Conservation (phyloP, 2,888 invertebrate species). For the Frankliniella fusca region DNA sequence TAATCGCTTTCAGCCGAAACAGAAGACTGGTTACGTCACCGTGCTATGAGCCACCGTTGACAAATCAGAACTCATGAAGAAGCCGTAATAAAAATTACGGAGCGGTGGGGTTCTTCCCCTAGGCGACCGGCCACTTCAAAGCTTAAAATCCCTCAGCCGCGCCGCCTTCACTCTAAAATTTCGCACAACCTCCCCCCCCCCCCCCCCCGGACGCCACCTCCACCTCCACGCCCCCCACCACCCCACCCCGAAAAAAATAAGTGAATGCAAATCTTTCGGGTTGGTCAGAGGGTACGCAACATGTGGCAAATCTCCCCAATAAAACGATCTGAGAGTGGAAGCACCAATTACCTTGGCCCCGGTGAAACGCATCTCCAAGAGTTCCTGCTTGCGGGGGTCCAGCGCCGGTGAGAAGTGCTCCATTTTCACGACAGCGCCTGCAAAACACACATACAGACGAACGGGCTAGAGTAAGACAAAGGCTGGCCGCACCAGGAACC, state of each 20-base stretch:
- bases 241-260: too few species aligned
- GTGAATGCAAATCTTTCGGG: too few species aligned
- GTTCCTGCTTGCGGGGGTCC: constrained; percentile 98
- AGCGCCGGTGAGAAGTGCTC: constrained; percentile 94
- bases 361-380: constrained; percentile 95
- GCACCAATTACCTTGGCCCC: constrained; percentile 76
- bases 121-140: constrained; percentile 29
- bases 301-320: too few species aligned
- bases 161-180: too few species aligned
- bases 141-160: neutral
- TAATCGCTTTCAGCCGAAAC: too few species aligned
- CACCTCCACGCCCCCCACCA: too few species aligned
- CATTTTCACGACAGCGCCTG: constrained; percentile 91
- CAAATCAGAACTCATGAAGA: neutral
- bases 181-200: too few species aligned
- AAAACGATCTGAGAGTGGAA: too few species aligned
- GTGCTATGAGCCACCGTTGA: neutral
- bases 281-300: too few species aligned
- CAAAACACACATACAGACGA: constrained; percentile 43
- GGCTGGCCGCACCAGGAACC: neutral
- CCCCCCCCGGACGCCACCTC: too few species aligned
- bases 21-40: too few species aligned
- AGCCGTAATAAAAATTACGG: neutral
- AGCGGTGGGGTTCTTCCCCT: constrained; percentile 32
- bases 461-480: constrained; percentile 32